Evolutionary conservation across 2,888 invertebrate species (phyloP).

Genomic region (Luffia ferchaultella): DNA sequence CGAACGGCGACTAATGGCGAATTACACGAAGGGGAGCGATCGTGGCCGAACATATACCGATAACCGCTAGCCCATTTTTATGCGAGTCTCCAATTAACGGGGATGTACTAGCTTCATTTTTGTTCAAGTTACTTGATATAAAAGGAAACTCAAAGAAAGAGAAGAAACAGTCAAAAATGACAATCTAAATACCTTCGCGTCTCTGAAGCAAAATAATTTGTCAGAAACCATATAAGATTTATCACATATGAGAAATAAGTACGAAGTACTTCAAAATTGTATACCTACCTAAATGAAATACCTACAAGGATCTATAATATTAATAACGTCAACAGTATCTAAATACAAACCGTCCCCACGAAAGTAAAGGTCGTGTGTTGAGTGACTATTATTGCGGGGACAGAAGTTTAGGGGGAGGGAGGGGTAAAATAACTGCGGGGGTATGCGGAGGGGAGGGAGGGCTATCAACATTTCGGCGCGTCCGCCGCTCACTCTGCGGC

Average conservation of each 20-base stretch:
- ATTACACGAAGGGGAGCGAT: constrained; percentile 62
- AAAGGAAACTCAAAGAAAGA: not conserved
- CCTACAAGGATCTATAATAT: too few species aligned
- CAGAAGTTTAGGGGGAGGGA: not conserved
- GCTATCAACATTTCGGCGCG: constrained; percentile 63
- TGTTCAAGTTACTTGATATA: constrained; percentile 3
- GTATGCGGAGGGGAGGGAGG: constrained; percentile 26
- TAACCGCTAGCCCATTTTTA: constrained; percentile 9
- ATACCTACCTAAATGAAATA: too few species aligned
- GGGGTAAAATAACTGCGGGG: too few species aligned
- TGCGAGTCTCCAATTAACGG: too few species aligned
- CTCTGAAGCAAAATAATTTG: too few species aligned
- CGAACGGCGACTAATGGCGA: constrained; percentile 63
- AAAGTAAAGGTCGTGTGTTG: constrained; percentile 1
- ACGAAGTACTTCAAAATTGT: too few species aligned
- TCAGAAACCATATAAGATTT: too few species aligned
- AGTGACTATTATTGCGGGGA: constrained; percentile 1
- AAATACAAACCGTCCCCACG: constrained; percentile 4
- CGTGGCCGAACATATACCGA: constrained; percentile 25
- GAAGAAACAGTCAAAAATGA: too few species aligned
- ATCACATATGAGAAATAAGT: too few species aligned
- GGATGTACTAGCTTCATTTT: constrained; percentile 7
- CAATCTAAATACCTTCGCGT: too few species aligned
- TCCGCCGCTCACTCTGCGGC: constrained; percentile 25
- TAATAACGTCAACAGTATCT: too few species aligned